Evolutionary conservation across 92 coral and sea anemone genomes (phyloP).

Genomic region (Zoanthus sociatus): DNA sequence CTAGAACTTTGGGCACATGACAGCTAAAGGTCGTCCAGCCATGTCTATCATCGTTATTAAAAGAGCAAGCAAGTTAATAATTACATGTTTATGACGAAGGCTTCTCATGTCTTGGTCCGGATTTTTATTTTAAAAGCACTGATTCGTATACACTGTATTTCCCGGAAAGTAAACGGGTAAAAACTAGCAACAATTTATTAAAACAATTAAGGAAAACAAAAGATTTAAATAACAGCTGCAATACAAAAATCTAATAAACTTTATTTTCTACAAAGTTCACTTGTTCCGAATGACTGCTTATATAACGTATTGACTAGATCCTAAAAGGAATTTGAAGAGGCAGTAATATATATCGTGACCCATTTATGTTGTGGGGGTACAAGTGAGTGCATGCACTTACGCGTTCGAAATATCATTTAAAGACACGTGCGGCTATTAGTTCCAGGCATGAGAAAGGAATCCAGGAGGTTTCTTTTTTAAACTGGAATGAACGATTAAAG

Average conservation of each 20-base stretch:
- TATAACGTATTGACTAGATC: background rate
- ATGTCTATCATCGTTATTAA: background rate
- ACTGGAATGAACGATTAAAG: background rate
- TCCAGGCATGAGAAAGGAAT: too few relatives aligned
- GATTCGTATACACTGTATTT: background rate
- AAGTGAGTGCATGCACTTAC: background rate
- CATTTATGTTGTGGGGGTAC: background rate
- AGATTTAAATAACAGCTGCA: background rate
- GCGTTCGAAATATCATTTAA: too few relatives aligned
- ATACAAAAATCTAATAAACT: background rate
- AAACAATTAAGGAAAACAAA: background rate
- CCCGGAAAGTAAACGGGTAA: background rate
- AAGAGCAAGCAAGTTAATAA: background rate
- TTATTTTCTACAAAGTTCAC: background rate
- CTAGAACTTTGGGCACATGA: background rate
- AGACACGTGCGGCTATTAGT: too few relatives aligned
- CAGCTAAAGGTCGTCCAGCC: background rate
- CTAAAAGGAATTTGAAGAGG: background rate
- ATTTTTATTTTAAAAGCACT: background rate
- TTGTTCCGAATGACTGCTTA: constrained; percentile 19
- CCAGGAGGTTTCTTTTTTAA: too few relatives aligned
- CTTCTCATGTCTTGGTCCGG: background rate
- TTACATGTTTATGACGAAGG: background rate
- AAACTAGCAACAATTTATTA: background rate
- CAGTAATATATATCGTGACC: background rate